Evolutionary conservation across 2,888 invertebrate genomes (phyloP).

Genomic region (Hydroisotoma schaefferi): DNA sequence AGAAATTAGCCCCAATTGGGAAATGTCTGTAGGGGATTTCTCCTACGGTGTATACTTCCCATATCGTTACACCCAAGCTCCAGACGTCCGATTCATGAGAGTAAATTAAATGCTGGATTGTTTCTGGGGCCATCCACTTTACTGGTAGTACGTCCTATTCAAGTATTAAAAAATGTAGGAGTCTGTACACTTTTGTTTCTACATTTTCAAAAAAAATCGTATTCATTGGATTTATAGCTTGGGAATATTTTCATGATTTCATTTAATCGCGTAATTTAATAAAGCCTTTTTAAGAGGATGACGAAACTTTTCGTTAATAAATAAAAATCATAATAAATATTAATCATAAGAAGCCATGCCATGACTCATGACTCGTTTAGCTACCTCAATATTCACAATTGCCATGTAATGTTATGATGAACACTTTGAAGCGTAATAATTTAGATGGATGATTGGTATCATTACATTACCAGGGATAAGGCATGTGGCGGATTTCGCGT

Average conservation of each 20-base stretch:
- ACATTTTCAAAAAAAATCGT: too few relatives aligned
- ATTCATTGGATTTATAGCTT: too few relatives aligned
- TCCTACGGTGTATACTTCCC: slow-evolving; percentile 9
- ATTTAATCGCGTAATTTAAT: too few relatives aligned
- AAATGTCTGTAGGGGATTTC: slow-evolving; percentile 12
- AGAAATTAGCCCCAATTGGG: background rate
- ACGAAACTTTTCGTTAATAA: too few relatives aligned
- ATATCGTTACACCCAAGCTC: slow-evolving; percentile 3
- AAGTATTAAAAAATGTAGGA: background rate
- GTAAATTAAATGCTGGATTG: background rate
- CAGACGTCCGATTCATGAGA: slow-evolving; percentile 9
- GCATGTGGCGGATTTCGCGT: background rate
- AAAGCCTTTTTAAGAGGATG: too few relatives aligned
- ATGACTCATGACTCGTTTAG: background rate
- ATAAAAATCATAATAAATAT: too few relatives aligned
- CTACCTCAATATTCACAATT: background rate
- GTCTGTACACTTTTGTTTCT: too few relatives aligned
- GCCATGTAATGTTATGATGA: background rate
- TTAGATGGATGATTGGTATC: background rate
- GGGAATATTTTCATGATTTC: too few relatives aligned
- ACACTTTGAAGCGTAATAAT: background rate
- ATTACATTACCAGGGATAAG: background rate
- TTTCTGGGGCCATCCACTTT: slow-evolving; percentile 7
- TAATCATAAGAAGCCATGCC: too few relatives aligned
- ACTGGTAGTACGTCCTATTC: background rate